Percentiles rank a stretch among this genome's conserved stretches.
phyloP scores from a whole-genome alignment of 2,797 vertebrate species.

The Carduelis carduelis region DNA sequence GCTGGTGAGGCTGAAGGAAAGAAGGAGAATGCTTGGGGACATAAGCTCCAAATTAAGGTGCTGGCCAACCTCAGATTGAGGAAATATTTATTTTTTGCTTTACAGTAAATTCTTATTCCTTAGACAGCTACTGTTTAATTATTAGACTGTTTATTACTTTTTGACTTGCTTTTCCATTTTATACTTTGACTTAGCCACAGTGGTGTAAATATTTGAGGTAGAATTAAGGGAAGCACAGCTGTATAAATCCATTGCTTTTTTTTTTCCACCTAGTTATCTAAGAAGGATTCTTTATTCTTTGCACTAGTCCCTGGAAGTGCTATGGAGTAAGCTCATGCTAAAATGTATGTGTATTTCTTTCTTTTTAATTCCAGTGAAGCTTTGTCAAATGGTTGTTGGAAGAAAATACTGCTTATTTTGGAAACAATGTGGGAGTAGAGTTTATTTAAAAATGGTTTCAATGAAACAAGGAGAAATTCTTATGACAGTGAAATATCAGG shows the following conservation, averaged over 20 bases:
- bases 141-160: slow-evolving; percentile 53
- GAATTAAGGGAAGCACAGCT: slow-evolving; percentile 49
- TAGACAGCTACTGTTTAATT: slow-evolving; percentile 59
- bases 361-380: not conserved
- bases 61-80: slow-evolving; percentile 41
- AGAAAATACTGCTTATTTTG: not conserved
- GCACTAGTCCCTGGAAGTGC: not conserved
- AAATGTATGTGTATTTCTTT: not conserved
- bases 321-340: not conserved
- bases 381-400: not conserved
- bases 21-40: not conserved
- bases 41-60: slow-evolving; percentile 38
- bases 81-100: slow-evolving; percentile 63
- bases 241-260: slow-evolving; percentile 41
- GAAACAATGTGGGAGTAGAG: not conserved
- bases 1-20: not conserved
- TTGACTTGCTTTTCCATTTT: slow-evolving; percentile 39
- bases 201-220: slow-evolving; percentile 65
- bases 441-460: not conserved
- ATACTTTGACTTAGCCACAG: not conserved
- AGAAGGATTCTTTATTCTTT: slow-evolving; percentile 56
- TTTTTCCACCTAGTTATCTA: not conserved
- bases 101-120: slow-evolving; percentile 42
- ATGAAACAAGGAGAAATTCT: not conserved
- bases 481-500: not conserved